Evolutionary conservation across 2,797 vertebrate genomes (phyloP).

Genomic region (Kryptopterus vitreolus): DNA sequence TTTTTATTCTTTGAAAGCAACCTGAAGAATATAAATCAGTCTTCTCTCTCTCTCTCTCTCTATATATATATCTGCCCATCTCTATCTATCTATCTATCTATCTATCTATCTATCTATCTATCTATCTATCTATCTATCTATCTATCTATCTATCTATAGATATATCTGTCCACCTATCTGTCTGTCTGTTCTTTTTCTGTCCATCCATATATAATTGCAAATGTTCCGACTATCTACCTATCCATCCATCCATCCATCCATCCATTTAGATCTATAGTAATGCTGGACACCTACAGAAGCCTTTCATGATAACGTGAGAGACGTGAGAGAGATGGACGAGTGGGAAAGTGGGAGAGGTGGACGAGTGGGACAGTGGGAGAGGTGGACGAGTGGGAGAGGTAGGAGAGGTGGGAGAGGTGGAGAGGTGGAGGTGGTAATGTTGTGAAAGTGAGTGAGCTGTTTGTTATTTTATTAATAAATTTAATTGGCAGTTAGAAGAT

Average conservation of each 20-base stretch:
- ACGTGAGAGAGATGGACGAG: no score
- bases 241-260: background rate
- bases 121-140: background rate
- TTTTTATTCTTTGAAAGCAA: no score
- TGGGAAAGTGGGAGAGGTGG: no score
- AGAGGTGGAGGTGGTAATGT: background rate
- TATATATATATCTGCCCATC: no score
- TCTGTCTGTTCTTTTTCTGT: no score
- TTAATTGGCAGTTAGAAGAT: background rate
- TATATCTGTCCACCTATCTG: background rate
- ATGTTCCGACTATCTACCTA: background rate
- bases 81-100: background rate
- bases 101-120: background rate
- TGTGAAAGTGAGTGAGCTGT: background rate
- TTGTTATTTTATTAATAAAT: background rate
- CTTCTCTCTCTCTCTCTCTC: no score
- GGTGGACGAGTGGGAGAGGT: no score
- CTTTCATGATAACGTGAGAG: background rate
- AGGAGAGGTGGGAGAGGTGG: background rate
- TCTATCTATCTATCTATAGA: background rate
- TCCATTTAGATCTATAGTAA: background rate
- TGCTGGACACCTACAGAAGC: background rate
- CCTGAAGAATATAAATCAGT: no score
- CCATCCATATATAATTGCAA: background rate
- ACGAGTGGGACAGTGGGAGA: no score